Conservation (phyloP, 2,113 vertebrate genomes). For the Origma solitaria region DNA sequence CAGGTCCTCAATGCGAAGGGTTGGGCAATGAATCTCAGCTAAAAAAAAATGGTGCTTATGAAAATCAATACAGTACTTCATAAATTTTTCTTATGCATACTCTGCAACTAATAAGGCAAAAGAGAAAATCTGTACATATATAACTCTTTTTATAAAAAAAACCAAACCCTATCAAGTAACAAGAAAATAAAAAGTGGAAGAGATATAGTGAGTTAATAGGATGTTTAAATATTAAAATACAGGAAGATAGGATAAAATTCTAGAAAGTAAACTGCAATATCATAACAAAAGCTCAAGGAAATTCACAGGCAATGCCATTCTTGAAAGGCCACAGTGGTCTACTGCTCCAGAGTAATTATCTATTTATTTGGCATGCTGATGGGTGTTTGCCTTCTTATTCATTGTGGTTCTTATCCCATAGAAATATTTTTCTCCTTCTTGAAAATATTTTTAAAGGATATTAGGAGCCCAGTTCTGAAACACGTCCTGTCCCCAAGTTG, state of each 20-base stretch:
- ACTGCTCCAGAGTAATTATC: not conserved
- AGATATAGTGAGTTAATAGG: fast-evolving
- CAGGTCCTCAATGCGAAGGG: not conserved
- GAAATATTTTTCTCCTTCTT: not conserved
- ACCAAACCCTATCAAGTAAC: fast-evolving
- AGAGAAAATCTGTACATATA: not conserved
- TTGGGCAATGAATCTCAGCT: not conserved
- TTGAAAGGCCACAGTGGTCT: not conserved
- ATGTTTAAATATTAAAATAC: not conserved
- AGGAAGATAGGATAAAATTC: not conserved
- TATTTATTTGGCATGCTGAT: not conserved
- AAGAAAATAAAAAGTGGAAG: not conserved
- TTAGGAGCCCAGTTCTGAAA: not conserved
- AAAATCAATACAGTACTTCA: not conserved
- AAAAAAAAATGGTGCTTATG: not conserved
- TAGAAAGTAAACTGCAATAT: not conserved
- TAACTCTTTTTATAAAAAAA: not conserved
- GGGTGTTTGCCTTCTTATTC: not conserved
- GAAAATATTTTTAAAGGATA: not conserved
- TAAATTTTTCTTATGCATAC: not conserved
- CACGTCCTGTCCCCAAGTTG: fast-evolving
- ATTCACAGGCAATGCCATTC: not conserved
- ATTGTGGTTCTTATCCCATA: not conserved
- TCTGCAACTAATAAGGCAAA: not conserved
- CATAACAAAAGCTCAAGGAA: not conserved